A percentile compares a stretch with the other conserved stretches of the same genome.
phyloP scores from a whole-genome alignment of 1,140 invertebrate genomes.

The Neotoxoptera formosana region DNA sequence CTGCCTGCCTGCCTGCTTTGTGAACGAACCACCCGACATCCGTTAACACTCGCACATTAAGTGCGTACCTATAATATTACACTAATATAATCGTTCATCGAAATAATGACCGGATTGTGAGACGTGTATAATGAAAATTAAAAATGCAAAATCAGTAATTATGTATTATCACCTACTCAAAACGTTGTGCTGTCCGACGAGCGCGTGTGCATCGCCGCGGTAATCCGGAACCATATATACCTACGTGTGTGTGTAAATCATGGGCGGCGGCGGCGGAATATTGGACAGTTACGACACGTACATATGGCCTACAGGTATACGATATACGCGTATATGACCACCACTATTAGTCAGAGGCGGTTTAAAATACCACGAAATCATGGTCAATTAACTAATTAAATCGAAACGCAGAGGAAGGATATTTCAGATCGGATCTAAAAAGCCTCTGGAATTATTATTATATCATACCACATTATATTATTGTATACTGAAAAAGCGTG shows the following conservation, averaged over 20 bases:
- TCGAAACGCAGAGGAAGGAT: not conserved
- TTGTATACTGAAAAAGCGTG: not conserved
- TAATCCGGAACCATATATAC: slow-evolving; percentile 11
- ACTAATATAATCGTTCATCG: not conserved
- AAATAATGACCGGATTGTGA: not conserved
- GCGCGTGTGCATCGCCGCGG: not conserved
- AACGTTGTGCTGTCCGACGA: not conserved
- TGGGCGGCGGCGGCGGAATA: not conserved
- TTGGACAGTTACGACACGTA: slow-evolving; percentile 18
- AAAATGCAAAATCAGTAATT: slow-evolving; percentile 23
- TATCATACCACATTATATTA: not conserved
- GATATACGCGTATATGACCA: not conserved
- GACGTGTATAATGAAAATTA: not conserved
- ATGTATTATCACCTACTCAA: slow-evolving; percentile 26
- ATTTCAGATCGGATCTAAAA: slow-evolving; percentile 33
- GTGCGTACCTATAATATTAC: not conserved
- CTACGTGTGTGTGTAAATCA: not conserved
- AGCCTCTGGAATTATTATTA: slow-evolving; percentile 35
- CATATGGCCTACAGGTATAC: slow-evolving; percentile 6
- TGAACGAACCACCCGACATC: slow-evolving; percentile 3
- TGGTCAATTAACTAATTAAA: slow-evolving; percentile 49
- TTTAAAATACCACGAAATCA: slow-evolving; percentile 38
- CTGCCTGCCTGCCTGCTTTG: not conserved
- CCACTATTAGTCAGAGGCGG: slow-evolving; percentile 37
- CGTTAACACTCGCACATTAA: not conserved